A percentile compares a stretch with the other conserved stretches of the same genome.
phyloP scores from a whole-genome alignment of 1,140 invertebrate species.

The Planococcus citri region DNA sequence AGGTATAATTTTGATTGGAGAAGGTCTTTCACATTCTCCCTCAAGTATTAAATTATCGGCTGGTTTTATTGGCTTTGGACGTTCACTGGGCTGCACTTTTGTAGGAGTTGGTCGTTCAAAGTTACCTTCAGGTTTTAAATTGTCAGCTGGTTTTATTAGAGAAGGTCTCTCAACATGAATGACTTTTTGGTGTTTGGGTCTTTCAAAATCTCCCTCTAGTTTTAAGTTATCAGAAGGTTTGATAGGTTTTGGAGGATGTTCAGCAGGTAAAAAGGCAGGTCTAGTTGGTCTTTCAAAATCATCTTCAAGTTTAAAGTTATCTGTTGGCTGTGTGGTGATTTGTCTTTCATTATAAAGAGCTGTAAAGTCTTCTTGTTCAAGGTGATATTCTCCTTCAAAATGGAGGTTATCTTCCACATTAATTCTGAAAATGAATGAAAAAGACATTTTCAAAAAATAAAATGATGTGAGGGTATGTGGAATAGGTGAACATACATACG shows the following conservation, averaged over 20 bases:
- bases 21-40: constrained; percentile 42
- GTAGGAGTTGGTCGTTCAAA: constrained; percentile 35
- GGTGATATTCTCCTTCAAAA: constrained; percentile 41
- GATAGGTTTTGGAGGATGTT: constrained; percentile 40
- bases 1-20: constrained; percentile 33
- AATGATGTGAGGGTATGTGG: too few species aligned
- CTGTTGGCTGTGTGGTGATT: constrained; percentile 43
- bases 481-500: too few species aligned
- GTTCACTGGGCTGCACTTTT: constrained; percentile 36
- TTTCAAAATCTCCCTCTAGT: constrained; percentile 51
- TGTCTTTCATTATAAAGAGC: constrained; percentile 38
- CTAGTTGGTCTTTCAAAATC: constrained; percentile 33
- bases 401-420: constrained; percentile 41
- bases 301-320: constrained; percentile 32
- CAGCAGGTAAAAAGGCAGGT: constrained; percentile 28
- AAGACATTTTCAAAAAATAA: too few species aligned
- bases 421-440: constrained; percentile 24
- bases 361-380: constrained; percentile 31
- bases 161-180: constrained; percentile 33
- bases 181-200: constrained; percentile 30
- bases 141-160: constrained; percentile 36
- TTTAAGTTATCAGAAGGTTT: constrained; percentile 40
- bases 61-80: constrained; percentile 37
- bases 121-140: constrained; percentile 40
- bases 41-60: constrained; percentile 43